Percentiles rank a stretch among this genome's conserved stretches.
Conservation (phyloP, 2,888 invertebrate species). For the Ptilodon capucinus region DNA sequence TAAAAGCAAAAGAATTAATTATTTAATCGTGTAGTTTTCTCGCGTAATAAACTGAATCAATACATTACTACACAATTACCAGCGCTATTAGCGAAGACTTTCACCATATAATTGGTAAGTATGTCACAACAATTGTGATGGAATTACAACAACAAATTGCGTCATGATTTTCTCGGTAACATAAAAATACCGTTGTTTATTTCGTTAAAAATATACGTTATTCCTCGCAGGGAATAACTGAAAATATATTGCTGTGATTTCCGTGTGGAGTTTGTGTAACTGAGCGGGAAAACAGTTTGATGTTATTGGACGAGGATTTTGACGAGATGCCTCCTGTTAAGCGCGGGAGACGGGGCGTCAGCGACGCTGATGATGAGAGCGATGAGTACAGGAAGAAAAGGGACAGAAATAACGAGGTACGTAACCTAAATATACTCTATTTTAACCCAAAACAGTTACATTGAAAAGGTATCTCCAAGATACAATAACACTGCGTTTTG, state of each 20-base stretch:
- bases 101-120: slow-evolving; percentile 5
- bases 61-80: no score
- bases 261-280: slow-evolving; percentile 13
- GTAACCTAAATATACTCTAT: neutral
- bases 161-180: slow-evolving; percentile 22
- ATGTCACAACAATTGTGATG: neutral
- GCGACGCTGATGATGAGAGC: slow-evolving; percentile 86
- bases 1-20: no score
- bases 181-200: slow-evolving; percentile 3
- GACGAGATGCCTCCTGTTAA: slow-evolving; percentile 70
- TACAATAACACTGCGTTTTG: no score
- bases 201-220: neutral
- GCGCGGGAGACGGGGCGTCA: slow-evolving; percentile 68
- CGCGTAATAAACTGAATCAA: neutral
- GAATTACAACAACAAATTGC: slow-evolving; percentile 17
- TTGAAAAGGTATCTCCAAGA: no score
- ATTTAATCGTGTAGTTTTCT: no score
- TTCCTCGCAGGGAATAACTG: slow-evolving; percentile 1
- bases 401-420: slow-evolving; percentile 90
- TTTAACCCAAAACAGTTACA: no score
- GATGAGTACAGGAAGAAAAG: slow-evolving; percentile 88
- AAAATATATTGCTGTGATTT: slow-evolving; percentile 12
- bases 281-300: slow-evolving; percentile 47
- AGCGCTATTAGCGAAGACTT: neutral
- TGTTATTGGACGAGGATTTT: slow-evolving; percentile 65